These are phyloP conservation scores for Drosophila obscura DNA, from an alignment of 1,140 invertebrate genomes.

Conservation along the genomic window DNA sequence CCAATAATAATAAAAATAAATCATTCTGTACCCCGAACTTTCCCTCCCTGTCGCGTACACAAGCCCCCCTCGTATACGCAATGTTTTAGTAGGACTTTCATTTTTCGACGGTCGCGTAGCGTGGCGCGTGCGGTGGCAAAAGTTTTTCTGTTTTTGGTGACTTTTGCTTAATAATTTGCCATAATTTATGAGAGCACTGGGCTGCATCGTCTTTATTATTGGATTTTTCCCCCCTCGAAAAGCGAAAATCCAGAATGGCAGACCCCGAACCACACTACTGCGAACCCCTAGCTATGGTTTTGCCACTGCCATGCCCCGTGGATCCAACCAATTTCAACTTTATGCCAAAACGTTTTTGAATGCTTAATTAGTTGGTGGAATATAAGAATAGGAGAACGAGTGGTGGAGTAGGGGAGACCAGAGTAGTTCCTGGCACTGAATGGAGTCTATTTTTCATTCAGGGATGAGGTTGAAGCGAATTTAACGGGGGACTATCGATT, in stretches of 20 bases:
- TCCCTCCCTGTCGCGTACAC: neutral
- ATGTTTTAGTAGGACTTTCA: constrained; percentile 15
- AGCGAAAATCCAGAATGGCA: neutral
- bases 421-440: neutral
- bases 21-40: constrained; percentile 47
- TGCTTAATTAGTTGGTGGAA: constrained; percentile 70
- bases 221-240: constrained; percentile 35
- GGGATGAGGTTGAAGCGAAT: constrained; percentile 5
- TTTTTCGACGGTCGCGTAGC: neutral
- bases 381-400: neutral
- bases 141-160: constrained; percentile 54
- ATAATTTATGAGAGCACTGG: constrained; percentile 61
- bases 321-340: constrained; percentile 67
- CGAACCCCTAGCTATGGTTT: neutral
- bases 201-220: constrained; percentile 63
- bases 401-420: neutral
- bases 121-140: constrained; percentile 48
- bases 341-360: constrained; percentile 75
- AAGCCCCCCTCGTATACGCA: constrained; percentile 49
- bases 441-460: no score
- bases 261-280: no score
- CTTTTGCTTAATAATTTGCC: constrained; percentile 72
- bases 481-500: constrained; percentile 37
- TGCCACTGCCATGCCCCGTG: constrained; percentile 19
- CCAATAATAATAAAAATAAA: constrained; percentile 82